Base-by-base conservation (phyloP, 37 sponge, comb jelly and placozoan genomes). In the Crambe crambe region DNA sequence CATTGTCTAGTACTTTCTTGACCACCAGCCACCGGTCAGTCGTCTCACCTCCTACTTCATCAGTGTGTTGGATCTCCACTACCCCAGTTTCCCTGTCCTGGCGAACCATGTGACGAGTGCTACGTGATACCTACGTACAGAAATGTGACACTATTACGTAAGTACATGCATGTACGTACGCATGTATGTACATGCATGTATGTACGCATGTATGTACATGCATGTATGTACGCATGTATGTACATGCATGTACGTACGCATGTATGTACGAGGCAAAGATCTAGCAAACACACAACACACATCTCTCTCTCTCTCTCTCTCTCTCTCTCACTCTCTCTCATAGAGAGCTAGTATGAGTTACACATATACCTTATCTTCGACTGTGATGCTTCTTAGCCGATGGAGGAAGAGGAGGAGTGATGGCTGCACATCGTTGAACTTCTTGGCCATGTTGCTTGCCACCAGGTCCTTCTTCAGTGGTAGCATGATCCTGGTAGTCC, bases 331-430 rank as follows among this genome's bases (percentile, higher is more conserved):
- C n/a, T n/a, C n/a, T n/a, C n/a, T n/a, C n/a, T n/a, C n/a, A n/a
- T n/a, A n/a, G n/a, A n/a, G n/a, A n/a, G n/a, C n/a, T n/a, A n/a
- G n/a, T n/a, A n/a, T n/a, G n/a, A n/a, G n/a, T n/a, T n/a, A n/a
- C n/a, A n/a, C n/a, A n/a, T n/a, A n/a, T n/a, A 89, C 89, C 65
- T 78, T 10, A 32, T 89, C 80, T 39, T 82, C 80, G n/a, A 89
- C 66, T 0, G 84, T 78, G 54, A 89, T 89, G 56, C 80, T 83
- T 39, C 89, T 70, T 22, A 89, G 75, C 21, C 89, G 89, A 63
- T 89, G 64, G 26, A 89, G 84, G 56, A 89, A 89, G 42, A 89
- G 89, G 25, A 89, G 75, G 0, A 89, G 66, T 3, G 89, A 89
- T 26, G 89, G 89, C 32, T 83, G 89, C 12, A 89, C 60, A 36